phyloP scores from a whole-genome alignment of 2,113 vertebrate species.

The Triplophysa rosa region DNA sequence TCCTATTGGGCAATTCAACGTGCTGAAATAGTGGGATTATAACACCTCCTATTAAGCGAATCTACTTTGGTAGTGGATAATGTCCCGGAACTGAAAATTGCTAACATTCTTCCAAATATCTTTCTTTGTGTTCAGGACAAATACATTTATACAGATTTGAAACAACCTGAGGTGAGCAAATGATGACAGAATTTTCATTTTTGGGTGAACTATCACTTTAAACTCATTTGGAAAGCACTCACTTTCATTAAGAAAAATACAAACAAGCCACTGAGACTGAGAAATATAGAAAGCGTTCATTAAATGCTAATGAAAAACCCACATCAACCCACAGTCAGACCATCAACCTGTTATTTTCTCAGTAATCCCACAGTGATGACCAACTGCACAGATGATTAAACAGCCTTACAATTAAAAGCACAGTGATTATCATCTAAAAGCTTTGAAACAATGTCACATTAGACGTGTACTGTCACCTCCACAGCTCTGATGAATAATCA shows the following conservation, averaged over 20 bases:
- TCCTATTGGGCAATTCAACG: too few species aligned
- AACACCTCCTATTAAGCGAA: too few species aligned
- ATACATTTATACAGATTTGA: too few species aligned
- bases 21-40: too few species aligned
- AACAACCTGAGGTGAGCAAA: too few species aligned
- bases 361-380: neutral
- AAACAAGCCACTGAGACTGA: neutral
- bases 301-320: neutral
- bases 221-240: neutral
- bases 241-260: neutral
- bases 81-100: too few species aligned
- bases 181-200: too few species aligned
- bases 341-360: constrained; percentile 16
- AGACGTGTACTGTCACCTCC: neutral
- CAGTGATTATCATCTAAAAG: neutral
- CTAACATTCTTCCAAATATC: too few species aligned
- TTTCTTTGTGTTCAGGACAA: too few species aligned
- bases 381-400: neutral
- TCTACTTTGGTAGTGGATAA: too few species aligned
- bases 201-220: neutral
- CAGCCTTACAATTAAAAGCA: neutral
- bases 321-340: neutral
- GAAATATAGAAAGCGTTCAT: neutral
- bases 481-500: neutral
- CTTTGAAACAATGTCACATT: neutral